Percentiles rank a stretch among this genome's conserved stretches.
These are phyloP conservation scores for Pithys albifrons DNA, from an alignment of 2,113 vertebrate genomes.

Conservation along the genomic window DNA sequence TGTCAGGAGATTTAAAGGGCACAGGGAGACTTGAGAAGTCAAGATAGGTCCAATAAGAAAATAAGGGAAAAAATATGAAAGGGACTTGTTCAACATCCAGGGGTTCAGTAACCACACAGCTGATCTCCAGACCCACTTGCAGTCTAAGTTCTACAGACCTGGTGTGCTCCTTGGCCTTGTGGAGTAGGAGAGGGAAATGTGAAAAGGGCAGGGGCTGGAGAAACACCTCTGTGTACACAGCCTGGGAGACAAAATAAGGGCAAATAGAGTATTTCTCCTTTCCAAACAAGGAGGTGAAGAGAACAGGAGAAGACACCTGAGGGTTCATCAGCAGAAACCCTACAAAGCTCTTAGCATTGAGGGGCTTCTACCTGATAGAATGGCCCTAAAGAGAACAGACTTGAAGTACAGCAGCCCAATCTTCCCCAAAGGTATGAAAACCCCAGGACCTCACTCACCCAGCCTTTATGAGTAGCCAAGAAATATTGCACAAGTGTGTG, in stretches of 20 bases:
- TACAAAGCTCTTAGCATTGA: not conserved
- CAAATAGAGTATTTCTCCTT: not conserved
- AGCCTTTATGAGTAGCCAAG: not conserved
- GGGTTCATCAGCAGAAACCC: not conserved
- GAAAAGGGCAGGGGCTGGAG: not conserved
- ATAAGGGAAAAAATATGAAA: not conserved
- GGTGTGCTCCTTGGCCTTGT: not conserved
- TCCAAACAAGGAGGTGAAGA: not conserved
- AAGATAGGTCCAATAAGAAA: rapidly evolving
- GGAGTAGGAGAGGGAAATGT: not conserved
- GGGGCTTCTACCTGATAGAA: not conserved
- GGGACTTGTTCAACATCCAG: not conserved
- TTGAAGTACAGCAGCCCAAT: not conserved
- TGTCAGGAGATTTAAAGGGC: not conserved
- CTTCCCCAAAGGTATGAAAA: not conserved
- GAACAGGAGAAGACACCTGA: not conserved
- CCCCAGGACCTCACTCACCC: not conserved
- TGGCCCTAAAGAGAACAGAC: not conserved
- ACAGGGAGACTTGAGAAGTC: not conserved
- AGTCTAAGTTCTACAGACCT: not conserved
- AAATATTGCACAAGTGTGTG: not conserved
- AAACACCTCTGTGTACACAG: not conserved
- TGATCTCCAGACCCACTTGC: not conserved
- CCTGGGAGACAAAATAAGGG: not conserved
- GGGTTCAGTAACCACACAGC: not conserved